Evolutionary conservation across 1,140 invertebrate species (phyloP), one percentile per base, ranked within the genome.

Genomic region (Acromyrmex charruanus): DNA sequence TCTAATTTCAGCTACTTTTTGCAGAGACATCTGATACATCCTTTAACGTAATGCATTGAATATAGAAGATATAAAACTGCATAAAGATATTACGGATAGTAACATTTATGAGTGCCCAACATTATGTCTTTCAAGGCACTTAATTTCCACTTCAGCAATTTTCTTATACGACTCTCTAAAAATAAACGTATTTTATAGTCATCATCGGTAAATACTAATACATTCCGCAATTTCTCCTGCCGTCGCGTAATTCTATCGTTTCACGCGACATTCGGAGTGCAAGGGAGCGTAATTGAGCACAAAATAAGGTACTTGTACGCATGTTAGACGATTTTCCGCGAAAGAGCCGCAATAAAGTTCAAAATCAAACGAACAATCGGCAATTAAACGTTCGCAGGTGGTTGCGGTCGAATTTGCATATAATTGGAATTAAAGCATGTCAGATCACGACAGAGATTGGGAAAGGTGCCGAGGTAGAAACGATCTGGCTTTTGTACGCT

Each of bases 381-480:
- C 79, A 90, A 89, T 89, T 89, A 87, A 89, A 81, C 25, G 71
- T 44, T 66, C 71, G 58, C 35, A 61, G 3, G 7, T 35, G 65
- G 72, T 84, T 72, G 61, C 55, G 77, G 44, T 81, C 12, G 16
- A 63, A 86, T 77, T 87, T 79, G 59, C 85, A 85, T 87, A 79
- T 87, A 89, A 90, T 90, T 81, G 55, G 49, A 12, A 84, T 90
- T 89, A 90, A 87, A 87, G 7, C 79, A 66, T 44, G n/a, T 16
- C 25, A 25, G 25, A 25, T 25, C 79, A 25, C 53, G 59, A 84
- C 31, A 79, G 61, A 74, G 82, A 55, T 28, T 31, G 53, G 6
- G 16, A 25, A n/a, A 71, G 25, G 55, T 4, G n/a, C 4, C 68
- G 87, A 77, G 65, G 16, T 28, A 25, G 21, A n/a, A 65, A 89